Evolutionary conservation across 2,113 vertebrate genomes (phyloP).

Genomic region (Rynchops niger): DNA sequence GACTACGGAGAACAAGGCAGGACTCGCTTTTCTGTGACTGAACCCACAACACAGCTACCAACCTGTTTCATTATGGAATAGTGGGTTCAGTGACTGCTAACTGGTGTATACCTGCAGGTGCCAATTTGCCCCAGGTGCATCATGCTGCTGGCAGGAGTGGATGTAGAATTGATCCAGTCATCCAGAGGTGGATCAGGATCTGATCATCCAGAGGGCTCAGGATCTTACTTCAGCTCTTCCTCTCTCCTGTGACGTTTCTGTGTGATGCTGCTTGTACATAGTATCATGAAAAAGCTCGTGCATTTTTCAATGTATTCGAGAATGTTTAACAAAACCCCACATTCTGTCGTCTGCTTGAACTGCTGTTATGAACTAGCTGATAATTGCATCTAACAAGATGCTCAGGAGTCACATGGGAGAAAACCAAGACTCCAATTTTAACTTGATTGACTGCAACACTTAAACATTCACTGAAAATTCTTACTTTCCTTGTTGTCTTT

Average conservation of each 20-base stretch:
- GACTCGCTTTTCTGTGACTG: background rate
- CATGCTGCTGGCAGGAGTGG: background rate
- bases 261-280: background rate
- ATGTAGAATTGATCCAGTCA: background rate
- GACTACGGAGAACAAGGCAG: background rate
- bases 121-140: background rate
- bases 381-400: slow-evolving; percentile 41
- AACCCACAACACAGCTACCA: background rate
- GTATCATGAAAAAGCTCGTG: background rate
- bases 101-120: background rate
- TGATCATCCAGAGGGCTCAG: background rate
- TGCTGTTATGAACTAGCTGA: slow-evolving; percentile 2
- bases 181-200: background rate
- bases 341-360: background rate
- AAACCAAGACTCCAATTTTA: slow-evolving; percentile 10
- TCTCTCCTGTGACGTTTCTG: background rate
- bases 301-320: background rate
- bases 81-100: background rate
- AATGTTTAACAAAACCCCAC: background rate
- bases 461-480: background rate
- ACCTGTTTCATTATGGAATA: accelerated
- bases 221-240: background rate
- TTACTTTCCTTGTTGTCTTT: background rate
- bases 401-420: background rate
- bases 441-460: background rate